Evolutionary conservation across 2,888 invertebrate genomes (phyloP), one percentile per base, ranked within the genome.

Genomic region (Aquatica leii): DNA sequence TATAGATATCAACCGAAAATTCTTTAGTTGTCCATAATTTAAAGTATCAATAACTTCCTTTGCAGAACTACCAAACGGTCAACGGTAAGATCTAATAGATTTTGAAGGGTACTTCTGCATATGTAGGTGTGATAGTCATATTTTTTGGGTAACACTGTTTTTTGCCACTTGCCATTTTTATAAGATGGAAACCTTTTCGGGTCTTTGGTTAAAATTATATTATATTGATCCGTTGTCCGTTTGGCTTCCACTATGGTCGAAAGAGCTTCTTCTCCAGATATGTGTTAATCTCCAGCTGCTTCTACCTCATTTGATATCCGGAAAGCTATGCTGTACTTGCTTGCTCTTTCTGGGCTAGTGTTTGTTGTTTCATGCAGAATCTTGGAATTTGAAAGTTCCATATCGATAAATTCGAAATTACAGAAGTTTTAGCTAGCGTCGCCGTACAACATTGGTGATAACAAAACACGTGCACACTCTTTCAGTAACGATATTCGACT

Each of bases 171-270:
- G 72, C 46, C 60, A 40, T 48, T 66, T 68, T 68, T 73, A 56
- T 76, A 72, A 18, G 69, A 67, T 18, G 71, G 68, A 62, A 65
- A 73, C 60, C 55, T 70, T 34, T 75, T 69, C 50, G 73, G 69
- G 61, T 67, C 71, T 69, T 65, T 69, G 51, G 31, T 66, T 64
- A 71, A 71, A 20, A 74, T 67, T 57, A 72, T 55, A 55, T 74
- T 40, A 64, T 73, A 74, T 54, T 74, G 69, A 65, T 73, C 64
- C 34, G 72, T 48, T 31, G 69, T 69, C 62, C 74, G 59, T 55
- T 71, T 70, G 17, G 62, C 72, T 12, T 73, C 72, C 52, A 73
- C 68, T 51, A 74, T 51, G 50, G 71, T 60, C 20, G 70, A 58
- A 60, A 74, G 40, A 55, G 71, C 72, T 59, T 69, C 69, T 70